Evolutionary conservation across 2,113 vertebrate species (phyloP).

Genomic region (Microcebus griseorufus): DNA sequence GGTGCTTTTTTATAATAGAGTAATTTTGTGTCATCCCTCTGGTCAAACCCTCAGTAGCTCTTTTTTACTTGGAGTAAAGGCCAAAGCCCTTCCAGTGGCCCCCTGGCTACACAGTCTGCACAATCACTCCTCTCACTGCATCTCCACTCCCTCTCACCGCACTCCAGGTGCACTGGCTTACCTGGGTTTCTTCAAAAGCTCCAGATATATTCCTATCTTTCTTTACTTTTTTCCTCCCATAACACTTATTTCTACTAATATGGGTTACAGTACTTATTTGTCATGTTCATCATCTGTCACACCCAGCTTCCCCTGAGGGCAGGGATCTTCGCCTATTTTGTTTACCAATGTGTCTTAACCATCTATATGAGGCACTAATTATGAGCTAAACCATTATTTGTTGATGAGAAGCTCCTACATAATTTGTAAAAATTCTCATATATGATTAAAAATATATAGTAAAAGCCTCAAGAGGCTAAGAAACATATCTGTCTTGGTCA

Average conservation of each 20-base stretch:
- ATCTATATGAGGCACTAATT: neutral
- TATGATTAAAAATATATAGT: neutral
- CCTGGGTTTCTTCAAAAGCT: neutral
- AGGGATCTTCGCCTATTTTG: neutral
- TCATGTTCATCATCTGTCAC: neutral
- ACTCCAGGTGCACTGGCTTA: neutral
- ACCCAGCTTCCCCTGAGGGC: neutral
- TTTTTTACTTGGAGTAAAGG: neutral
- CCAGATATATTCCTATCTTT: neutral
- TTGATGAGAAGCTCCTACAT: neutral
- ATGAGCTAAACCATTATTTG: neutral
- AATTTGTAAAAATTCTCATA: conserved; percentile 1
- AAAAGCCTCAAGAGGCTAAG: neutral
- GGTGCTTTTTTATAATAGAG: neutral
- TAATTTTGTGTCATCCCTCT: neutral
- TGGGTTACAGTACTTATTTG: neutral
- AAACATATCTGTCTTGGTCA: neutral
- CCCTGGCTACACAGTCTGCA: neutral
- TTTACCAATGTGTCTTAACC: neutral
- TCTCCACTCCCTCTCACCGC: neutral
- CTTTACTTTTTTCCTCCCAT: neutral
- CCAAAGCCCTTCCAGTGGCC: neutral
- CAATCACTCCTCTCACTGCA: neutral
- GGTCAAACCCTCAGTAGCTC: neutral
- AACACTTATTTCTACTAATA: neutral